Evolutionary conservation across 2,797 vertebrate species (phyloP).

Genomic region (Pipistrellus kuhlii): DNA sequence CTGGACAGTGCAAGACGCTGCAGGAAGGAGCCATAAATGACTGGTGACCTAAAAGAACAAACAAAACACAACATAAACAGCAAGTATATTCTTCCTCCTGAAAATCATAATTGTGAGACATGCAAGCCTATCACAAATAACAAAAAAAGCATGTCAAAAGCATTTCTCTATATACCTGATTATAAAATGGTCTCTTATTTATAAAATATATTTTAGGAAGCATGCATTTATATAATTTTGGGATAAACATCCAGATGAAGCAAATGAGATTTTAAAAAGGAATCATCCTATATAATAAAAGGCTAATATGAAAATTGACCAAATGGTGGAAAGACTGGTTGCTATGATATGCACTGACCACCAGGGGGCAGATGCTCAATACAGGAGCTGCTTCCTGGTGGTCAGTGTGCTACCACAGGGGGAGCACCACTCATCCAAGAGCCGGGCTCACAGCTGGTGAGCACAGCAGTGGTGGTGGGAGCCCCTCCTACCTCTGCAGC

Average conservation of each 20-base stretch:
- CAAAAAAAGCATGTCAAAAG: neutral
- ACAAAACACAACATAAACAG: constrained; percentile 62
- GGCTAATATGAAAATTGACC: too few species aligned
- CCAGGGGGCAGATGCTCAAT: too few species aligned
- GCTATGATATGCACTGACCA: too few species aligned
- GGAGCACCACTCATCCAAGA: too few species aligned
- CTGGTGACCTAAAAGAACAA: constrained; percentile 91
- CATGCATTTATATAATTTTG: neutral
- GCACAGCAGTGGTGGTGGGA: too few species aligned
- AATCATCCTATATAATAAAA: neutral
- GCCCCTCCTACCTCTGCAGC: too few species aligned
- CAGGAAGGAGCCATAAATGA: constrained; percentile 94
- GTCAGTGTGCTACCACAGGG: too few species aligned
- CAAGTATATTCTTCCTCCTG: neutral
- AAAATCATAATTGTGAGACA: neutral
- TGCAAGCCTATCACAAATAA: neutral
- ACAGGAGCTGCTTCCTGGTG: too few species aligned
- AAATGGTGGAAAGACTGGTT: too few species aligned
- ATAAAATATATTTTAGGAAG: neutral
- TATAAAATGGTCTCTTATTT: neutral
- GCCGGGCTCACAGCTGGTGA: too few species aligned
- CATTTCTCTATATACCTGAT: neutral
- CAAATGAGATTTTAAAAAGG: constrained; percentile 15
- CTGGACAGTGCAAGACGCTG: constrained; percentile 96
- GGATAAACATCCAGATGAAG: neutral